These are phyloP conservation scores for Poecilobothrus nobilitatus DNA, from an alignment of 2,888 invertebrate species.

Conservation along the genomic window DNA sequence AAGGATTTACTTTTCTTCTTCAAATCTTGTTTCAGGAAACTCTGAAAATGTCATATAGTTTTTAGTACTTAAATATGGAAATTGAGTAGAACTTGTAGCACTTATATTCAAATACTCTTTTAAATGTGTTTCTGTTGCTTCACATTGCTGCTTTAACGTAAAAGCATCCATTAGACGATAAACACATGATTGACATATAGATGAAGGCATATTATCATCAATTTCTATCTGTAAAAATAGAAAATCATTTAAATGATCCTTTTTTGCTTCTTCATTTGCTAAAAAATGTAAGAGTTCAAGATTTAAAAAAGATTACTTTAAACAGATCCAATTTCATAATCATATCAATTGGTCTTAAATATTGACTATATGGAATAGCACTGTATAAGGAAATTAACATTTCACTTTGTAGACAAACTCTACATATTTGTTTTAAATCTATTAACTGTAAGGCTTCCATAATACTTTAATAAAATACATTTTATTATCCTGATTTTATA, in stretches of 20 bases:
- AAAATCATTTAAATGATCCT: background rate
- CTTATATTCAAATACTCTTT: constrained; percentile 28
- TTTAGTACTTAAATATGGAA: background rate
- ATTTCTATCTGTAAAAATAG: constrained; percentile 24
- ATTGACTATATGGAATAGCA: constrained; percentile 25
- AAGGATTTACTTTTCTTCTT: background rate
- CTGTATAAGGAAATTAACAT: constrained; percentile 32
- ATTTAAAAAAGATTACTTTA: constrained; percentile 24
- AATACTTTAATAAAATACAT: background rate
- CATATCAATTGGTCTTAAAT: constrained; percentile 33
- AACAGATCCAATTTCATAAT: constrained; percentile 31
- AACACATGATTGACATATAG: constrained; percentile 33
- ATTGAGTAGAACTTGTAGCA: background rate
- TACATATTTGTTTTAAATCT: constrained; percentile 32
- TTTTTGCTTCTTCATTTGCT: background rate
- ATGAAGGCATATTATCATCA: constrained; percentile 32
- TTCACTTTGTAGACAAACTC: constrained; percentile 34
- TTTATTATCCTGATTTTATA: background rate
- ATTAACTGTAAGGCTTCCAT: constrained; percentile 10
- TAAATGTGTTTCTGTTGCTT: constrained; percentile 32
- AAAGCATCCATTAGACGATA: constrained; percentile 34
- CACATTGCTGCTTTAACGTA: constrained; percentile 34
- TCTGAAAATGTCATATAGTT: background rate
- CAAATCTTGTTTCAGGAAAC: background rate
- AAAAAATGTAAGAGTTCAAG: background rate